Evolutionary conservation across 2,888 invertebrate species (phyloP), one percentile per base, ranked within the genome.

Genomic region (Periphyllus acericola): DNA sequence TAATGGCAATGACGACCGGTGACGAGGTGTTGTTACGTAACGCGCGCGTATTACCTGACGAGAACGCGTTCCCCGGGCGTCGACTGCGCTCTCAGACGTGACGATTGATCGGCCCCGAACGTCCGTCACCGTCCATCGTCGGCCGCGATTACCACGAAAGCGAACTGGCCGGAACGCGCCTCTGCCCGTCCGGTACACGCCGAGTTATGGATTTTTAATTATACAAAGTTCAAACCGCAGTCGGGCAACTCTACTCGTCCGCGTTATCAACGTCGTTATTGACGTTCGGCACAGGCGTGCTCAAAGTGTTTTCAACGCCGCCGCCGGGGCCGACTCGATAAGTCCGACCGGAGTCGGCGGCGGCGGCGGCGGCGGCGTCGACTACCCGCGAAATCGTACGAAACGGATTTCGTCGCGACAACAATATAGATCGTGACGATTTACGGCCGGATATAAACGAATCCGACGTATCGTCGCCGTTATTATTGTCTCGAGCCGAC

Each of bases 161-260:
- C 55, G 25, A 46, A 46, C 46, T 11, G 46, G 36, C 32, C 19
- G 74, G 5, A 21, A 36, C 21, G 74, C 3, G 14, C 46, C 46
- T 14, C 46, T 14, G 14, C 14, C n/a, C n/a, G n/a, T n/a, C n/a
- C n/a, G 3, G 0, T 14, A 14, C 40, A 60, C 3, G 5, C 19
- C 17, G 21, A 40, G n/a, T 19, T 82, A 82, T 82, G 71, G 81
- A 82, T 82, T 82, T 81, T 81, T 81, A 68, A 81, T 81, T 81
- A 66, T 40, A 40, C 55, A 86, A 86, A 86, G 85, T 86, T 86
- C 85, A 86, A 86, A 86, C 85, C 52, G n/a, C 79, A 71, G 68
- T 79, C 85, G 29, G 74, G 46, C 29, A 46, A 82, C 46, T 75
- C 75, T 60, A 60, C 52, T 32, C 55, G 79, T 19, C n/a, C n/a